Conservation (phyloP, 2,797 vertebrate genomes). For the Gastrophryne carolinensis region DNA sequence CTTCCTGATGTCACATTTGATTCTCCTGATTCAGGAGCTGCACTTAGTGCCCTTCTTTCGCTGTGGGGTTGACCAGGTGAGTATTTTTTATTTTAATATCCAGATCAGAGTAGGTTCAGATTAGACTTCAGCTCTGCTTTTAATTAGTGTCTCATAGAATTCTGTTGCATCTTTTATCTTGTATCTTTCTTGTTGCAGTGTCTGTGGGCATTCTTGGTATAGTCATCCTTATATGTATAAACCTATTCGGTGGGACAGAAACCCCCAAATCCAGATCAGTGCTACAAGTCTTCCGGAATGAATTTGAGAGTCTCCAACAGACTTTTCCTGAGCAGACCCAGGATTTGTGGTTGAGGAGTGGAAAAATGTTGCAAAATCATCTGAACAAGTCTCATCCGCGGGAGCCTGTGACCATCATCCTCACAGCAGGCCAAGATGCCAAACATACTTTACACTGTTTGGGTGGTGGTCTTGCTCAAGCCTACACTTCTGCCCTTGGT, state of each 20-base stretch:
- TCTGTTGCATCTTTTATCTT: too few species aligned
- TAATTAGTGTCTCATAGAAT: too few species aligned
- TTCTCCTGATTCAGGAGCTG: too few species aligned
- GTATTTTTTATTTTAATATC: too few species aligned
- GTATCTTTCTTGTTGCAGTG: background rate
- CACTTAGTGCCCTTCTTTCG: too few species aligned
- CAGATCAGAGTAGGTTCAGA: too few species aligned
- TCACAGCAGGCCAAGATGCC: slow-evolving; percentile 72
- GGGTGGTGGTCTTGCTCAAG: slow-evolving; percentile 69
- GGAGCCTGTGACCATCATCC: slow-evolving; percentile 83
- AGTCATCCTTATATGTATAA: slow-evolving; percentile 51
- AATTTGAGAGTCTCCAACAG: slow-evolving; percentile 67
- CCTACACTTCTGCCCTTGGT: slow-evolving; percentile 71
- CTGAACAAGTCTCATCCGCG: slow-evolving; percentile 70
- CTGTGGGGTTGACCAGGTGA: too few species aligned
- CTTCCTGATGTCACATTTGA: too few species aligned
- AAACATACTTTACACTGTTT: slow-evolving; percentile 81
- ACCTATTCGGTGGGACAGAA: slow-evolving; percentile 2
- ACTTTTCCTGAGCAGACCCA: slow-evolving; percentile 77
- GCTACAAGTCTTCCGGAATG: slow-evolving; percentile 65
- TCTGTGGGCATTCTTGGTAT: background rate
- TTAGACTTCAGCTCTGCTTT: too few species aligned
- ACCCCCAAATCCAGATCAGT: slow-evolving; percentile 52
- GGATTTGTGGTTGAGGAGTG: slow-evolving; percentile 77
- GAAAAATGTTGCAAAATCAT: slow-evolving; percentile 79